These are phyloP conservation scores for Steatornis caripensis DNA, from an alignment of 2,113 vertebrate species.

Conservation along the genomic window DNA sequence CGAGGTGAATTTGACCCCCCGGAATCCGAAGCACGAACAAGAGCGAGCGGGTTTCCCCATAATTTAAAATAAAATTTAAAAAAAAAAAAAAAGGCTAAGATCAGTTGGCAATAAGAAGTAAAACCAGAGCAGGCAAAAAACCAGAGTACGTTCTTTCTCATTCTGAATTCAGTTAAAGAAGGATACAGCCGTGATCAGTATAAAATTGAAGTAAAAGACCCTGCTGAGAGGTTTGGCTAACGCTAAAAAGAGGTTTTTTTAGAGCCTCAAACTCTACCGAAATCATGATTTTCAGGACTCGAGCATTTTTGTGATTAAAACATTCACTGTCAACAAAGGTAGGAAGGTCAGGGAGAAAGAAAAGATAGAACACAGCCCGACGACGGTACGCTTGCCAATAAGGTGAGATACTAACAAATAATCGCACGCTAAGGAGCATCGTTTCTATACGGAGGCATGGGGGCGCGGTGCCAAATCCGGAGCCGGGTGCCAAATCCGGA, in stretches of 20 bases:
- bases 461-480: background rate
- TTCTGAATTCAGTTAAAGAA: background rate
- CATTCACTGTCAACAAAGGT: background rate
- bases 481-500: background rate
- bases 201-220: background rate
- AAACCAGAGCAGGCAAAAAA: background rate
- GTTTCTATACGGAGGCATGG: background rate
- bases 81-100: background rate
- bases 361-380: background rate
- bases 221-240: background rate
- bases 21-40: rapidly evolving
- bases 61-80: background rate
- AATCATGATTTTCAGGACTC: background rate
- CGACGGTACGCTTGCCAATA: background rate
- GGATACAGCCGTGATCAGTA: background rate
- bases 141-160: background rate
- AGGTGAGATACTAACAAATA: background rate
- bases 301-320: background rate
- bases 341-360: background rate
- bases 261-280: background rate
- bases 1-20: background rate
- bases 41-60: background rate
- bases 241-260: background rate
- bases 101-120: background rate
- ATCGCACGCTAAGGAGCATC: background rate